phyloP scores from a whole-genome alignment of 2,888 invertebrate species.

The Lasius platythorax region DNA sequence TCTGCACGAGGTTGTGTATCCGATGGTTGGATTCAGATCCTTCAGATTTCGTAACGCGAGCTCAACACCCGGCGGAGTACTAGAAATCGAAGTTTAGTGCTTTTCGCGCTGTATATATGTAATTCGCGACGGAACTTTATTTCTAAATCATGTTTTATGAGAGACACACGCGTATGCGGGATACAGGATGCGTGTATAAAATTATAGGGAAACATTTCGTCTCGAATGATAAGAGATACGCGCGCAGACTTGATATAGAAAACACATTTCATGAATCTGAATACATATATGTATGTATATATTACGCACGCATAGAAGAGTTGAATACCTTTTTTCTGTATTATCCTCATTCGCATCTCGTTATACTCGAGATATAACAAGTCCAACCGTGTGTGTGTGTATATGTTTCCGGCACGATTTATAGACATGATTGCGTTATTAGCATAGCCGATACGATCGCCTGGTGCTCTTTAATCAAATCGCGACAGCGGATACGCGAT shows the following conservation, averaged over 20 bases:
- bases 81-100: not conserved
- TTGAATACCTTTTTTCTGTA: not conserved
- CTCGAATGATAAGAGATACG: not conserved
- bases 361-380: not conserved
- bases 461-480: constrained; percentile 19
- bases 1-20: not conserved
- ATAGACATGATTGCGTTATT: not conserved
- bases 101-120: not conserved
- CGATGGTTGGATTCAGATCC: not conserved
- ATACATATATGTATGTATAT: too few species aligned
- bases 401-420: constrained; percentile 14
- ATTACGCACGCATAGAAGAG: not conserved
- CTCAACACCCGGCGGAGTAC: not conserved
- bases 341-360: not conserved
- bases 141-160: not conserved
- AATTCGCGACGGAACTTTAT: not conserved
- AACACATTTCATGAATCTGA: not conserved
- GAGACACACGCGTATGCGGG: not conserved
- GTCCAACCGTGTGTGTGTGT: not conserved
- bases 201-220: not conserved
- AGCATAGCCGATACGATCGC: not conserved
- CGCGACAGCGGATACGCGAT: constrained; percentile 7
- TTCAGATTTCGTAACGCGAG: not conserved
- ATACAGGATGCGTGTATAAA: not conserved
- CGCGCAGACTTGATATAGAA: not conserved